Base-by-base conservation (phyloP, 1,140 invertebrate species). In the Lysiphlebus fabarum region DNA sequence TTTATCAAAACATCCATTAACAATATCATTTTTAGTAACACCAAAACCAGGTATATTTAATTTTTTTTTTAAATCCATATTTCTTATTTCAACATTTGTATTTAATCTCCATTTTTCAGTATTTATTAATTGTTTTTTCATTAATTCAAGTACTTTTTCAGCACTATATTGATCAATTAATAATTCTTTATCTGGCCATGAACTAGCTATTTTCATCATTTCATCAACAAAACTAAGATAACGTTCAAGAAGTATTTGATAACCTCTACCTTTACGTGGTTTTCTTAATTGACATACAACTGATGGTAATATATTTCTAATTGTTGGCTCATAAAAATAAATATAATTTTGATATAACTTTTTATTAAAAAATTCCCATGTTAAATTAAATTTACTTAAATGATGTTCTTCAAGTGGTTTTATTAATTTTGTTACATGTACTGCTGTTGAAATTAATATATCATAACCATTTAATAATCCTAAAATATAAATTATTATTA, bases 281-380 rank as follows among this genome's bases (percentile, higher is more conserved):
- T 78, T 79, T 48, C 45, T 56, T 48, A 42, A 47, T 53, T 53
- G 61, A 56, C 44, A 45, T 40, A 59, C 59, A 56, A 49, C 42
- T 47, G 73, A 70, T 58, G 80, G 76, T 36, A 86, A 75, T 73
- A 82, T 82, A 62, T 84, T 82, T 64, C 85, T 82, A 49, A 87
- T 80, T 57, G 83, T 74, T 42, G 84, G 82, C 68, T 88, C 84
- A 42, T 81, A 64, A 44, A 64, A 81, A 66, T 85, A 85, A 37
- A 85, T 82, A 67, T 83, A 83, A 58, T 80, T 82, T 58, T 86
- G 83, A 70, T 85, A 86, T n/a, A 86, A 73, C 66, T 84, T 82
- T 69, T 85, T 85, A 69, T 86, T 86, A 56, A 86, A 81, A 58
- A 82, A 74, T 56, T 84, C 81, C 85, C 86, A 87, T 0, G 83